Percentiles rank a stretch among this genome's conserved stretches.
phyloP scores from a whole-genome alignment of 1,140 invertebrate species.

The Nephotettix cincticeps region DNA sequence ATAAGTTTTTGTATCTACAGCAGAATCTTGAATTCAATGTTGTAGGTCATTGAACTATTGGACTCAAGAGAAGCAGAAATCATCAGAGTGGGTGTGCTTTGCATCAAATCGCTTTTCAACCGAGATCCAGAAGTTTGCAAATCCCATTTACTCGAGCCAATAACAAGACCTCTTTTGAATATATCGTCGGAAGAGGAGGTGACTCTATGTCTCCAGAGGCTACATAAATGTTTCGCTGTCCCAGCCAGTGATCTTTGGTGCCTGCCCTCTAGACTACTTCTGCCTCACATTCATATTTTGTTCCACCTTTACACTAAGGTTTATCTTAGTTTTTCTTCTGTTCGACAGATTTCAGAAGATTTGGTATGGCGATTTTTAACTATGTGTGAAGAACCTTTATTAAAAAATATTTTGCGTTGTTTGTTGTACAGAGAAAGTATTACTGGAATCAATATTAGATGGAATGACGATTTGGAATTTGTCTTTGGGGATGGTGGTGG shows the following conservation, averaged over 20 bases:
- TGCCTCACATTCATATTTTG: conserved; percentile 43
- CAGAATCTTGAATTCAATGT: no score
- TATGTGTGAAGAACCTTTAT: conserved; percentile 12
- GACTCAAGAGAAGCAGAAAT: conserved; percentile 14
- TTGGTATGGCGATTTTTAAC: conserved; percentile 45
- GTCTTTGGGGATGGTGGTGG: conserved; percentile 46
- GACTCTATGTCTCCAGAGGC: conserved; percentile 45
- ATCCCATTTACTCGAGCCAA: neutral
- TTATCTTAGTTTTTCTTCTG: conserved; percentile 42
- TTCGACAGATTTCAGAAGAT: conserved; percentile 44
- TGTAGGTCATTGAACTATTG: conserved; percentile 26
- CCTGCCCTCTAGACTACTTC: conserved; percentile 43
- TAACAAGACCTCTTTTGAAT: conserved; percentile 9
- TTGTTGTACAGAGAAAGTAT: conserved; percentile 41
- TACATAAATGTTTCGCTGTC: conserved; percentile 47
- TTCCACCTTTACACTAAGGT: conserved; percentile 47
- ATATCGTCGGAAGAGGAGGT: conserved; percentile 42
- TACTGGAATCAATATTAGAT: conserved; percentile 39
- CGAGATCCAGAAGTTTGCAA: neutral
- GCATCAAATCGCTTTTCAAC: neutral
- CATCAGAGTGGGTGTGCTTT: conserved; percentile 15
- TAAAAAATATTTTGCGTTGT: conserved; percentile 41
- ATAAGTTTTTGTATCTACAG: no score
- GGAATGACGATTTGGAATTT: conserved; percentile 42
- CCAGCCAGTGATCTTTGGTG: conserved; percentile 44